These are phyloP conservation scores for Triplophysa yarkandensis DNA, from an alignment of 2,797 vertebrate species.

Conservation along the genomic window DNA sequence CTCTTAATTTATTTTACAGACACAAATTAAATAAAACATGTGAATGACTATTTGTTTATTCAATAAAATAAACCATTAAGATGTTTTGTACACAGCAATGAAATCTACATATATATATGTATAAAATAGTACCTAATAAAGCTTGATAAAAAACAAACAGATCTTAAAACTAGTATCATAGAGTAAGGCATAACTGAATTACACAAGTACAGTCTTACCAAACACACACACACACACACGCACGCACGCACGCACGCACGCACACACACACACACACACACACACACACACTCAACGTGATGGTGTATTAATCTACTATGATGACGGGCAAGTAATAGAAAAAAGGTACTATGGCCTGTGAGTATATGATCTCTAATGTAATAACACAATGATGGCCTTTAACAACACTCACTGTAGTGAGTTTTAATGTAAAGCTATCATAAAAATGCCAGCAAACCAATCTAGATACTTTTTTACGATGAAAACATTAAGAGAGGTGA, in stretches of 20 bases:
- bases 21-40: background rate
- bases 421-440: constrained; percentile 21
- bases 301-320: background rate
- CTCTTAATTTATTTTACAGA: background rate
- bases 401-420: constrained; percentile 18
- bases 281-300: constrained; percentile 3
- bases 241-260: background rate
- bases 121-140: background rate
- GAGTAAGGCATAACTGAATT: background rate
- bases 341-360: constrained; percentile 13
- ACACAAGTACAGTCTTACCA: background rate
- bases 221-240: background rate
- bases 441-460: constrained; percentile 34
- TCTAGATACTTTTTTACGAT: constrained; percentile 17
- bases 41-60: too few species aligned
- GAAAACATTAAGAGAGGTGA: constrained; percentile 7
- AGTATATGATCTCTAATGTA: constrained; percentile 22
- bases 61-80: too few species aligned
- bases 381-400: constrained; percentile 30
- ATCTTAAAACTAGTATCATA: constrained; percentile 13
- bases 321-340: constrained; percentile 29
- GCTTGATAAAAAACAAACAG: too few species aligned
- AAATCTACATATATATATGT: too few species aligned
- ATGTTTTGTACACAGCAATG: too few species aligned
- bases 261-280: background rate